These are phyloP conservation scores for Chamaea fasciata DNA, from an alignment of 2,113 vertebrate genomes.

Conservation along the genomic window DNA sequence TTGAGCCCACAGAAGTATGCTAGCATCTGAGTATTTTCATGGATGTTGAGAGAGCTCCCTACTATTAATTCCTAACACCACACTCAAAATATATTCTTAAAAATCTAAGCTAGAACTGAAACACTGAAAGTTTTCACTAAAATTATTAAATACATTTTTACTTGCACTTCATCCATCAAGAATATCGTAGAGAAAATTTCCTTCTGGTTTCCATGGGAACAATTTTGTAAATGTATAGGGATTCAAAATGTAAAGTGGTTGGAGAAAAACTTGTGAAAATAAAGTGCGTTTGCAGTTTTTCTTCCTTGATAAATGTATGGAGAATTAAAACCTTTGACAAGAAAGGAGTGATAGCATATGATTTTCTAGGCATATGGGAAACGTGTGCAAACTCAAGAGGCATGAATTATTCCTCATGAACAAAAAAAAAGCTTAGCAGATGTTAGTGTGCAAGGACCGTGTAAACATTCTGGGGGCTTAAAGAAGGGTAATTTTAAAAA, in stretches of 20 bases:
- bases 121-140: neutral
- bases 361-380: constrained; percentile 58
- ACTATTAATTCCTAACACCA: neutral
- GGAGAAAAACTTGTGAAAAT: constrained; percentile 65
- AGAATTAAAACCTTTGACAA: constrained; percentile 60
- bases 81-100: neutral
- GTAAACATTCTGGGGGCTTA: constrained; percentile 44
- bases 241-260: constrained; percentile 64
- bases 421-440: constrained; percentile 54
- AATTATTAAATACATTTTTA: constrained; percentile 51
- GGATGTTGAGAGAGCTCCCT: neutral
- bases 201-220: constrained; percentile 74
- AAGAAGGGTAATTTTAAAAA: constrained; percentile 54
- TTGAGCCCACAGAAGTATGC: neutral
- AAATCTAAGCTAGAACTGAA: neutral
- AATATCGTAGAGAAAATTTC: constrained; percentile 49
- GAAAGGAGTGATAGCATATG: constrained; percentile 62
- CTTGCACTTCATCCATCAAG: constrained; percentile 39
- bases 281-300: constrained; percentile 64
- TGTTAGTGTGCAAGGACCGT: constrained; percentile 55
- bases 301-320: constrained; percentile 53
- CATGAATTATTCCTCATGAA: constrained; percentile 56
- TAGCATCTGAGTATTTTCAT: neutral
- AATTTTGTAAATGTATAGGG: constrained; percentile 41
- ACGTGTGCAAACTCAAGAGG: constrained; percentile 58